Conservation (phyloP, 1,140 invertebrate species). For the Lasioglossum baleicum region DNA sequence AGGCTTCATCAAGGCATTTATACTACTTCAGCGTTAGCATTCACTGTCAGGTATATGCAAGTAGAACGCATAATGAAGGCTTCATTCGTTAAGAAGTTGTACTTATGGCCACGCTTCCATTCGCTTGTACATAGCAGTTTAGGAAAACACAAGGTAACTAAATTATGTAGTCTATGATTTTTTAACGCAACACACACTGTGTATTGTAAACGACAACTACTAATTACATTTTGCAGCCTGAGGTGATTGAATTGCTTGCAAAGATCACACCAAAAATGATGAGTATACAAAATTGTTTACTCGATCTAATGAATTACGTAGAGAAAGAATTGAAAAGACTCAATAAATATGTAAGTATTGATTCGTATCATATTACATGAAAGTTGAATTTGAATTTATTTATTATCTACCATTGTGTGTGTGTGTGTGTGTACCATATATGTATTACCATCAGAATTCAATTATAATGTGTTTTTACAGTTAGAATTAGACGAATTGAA, state of each 20-base stretch:
- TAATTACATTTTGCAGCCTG: slow-evolving; percentile 80
- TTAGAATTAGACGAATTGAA: slow-evolving; percentile 91
- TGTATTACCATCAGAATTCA: not conserved
- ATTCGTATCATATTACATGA: not conserved
- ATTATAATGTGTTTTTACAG: slow-evolving; percentile 70
- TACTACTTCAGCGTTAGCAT: slow-evolving; percentile 92
- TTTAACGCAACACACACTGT: slow-evolving; percentile 4
- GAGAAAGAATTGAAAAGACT: slow-evolving; percentile 93
- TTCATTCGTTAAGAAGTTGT: slow-evolving; percentile 94
- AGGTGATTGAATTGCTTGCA: slow-evolving; percentile 94
- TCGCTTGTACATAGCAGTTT: slow-evolving; percentile 81
- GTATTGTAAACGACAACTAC: not conserved
- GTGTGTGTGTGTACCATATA: no score
- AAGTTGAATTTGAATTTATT: no score
- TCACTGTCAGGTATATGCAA: slow-evolving; percentile 93
- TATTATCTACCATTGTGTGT: slow-evolving; percentile 9
- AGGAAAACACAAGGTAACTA: slow-evolving; percentile 80
- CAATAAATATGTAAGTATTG: slow-evolving; percentile 85
- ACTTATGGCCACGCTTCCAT: slow-evolving; percentile 94
- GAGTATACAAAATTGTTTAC: slow-evolving; percentile 91
- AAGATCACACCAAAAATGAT: slow-evolving; percentile 89
- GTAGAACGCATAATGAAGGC: slow-evolving; percentile 96
- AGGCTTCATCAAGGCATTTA: slow-evolving; percentile 98
- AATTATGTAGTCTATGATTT: slow-evolving; percentile 3
- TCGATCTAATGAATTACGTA: slow-evolving; percentile 94